Percentiles rank a stretch among this genome's conserved stretches.
These are phyloP conservation scores for Steinernema hermaphroditum DNA, from an alignment of 2,888 invertebrate species.

Conservation along the genomic window DNA sequence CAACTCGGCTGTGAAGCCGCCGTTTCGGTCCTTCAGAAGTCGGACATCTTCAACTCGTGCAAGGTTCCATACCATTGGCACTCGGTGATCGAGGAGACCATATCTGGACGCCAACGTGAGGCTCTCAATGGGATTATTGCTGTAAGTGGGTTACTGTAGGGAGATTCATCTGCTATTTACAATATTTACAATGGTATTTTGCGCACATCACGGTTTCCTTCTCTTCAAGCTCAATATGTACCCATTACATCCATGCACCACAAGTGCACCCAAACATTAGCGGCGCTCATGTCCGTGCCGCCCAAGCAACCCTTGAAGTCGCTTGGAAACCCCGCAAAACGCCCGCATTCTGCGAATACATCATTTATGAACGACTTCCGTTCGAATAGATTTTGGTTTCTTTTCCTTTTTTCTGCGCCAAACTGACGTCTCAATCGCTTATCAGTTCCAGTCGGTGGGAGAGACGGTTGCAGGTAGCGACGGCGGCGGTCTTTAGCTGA, in stretches of 20 bases:
- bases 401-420: no score
- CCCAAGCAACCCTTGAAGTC: no score
- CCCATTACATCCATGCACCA: no score
- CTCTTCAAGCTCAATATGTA: no score
- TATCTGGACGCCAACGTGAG: slow-evolving; percentile 49
- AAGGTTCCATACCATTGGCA: slow-evolving; percentile 52
- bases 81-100: slow-evolving; percentile 50
- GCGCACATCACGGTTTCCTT: no score
- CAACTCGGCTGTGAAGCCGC: slow-evolving; percentile 60
- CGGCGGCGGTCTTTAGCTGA: slow-evolving; percentile 8
- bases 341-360: no score
- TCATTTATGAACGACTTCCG: no score
- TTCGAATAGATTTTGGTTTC: no score
- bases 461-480: slow-evolving; percentile 17
- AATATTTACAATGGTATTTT: no score
- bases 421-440: slow-evolving; percentile 3
- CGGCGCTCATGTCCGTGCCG: no score
- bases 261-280: no score
- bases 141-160: slow-evolving; percentile 20
- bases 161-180: not conserved
- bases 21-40: slow-evolving; percentile 49
- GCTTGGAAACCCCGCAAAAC: no score
- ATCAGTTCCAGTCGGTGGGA: not conserved
- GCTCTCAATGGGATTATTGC: slow-evolving; percentile 52
- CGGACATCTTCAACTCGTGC: slow-evolving; percentile 45